phyloP scores from a whole-genome alignment of 2,888 invertebrate genomes.

The Plemyria rubiginata region DNA sequence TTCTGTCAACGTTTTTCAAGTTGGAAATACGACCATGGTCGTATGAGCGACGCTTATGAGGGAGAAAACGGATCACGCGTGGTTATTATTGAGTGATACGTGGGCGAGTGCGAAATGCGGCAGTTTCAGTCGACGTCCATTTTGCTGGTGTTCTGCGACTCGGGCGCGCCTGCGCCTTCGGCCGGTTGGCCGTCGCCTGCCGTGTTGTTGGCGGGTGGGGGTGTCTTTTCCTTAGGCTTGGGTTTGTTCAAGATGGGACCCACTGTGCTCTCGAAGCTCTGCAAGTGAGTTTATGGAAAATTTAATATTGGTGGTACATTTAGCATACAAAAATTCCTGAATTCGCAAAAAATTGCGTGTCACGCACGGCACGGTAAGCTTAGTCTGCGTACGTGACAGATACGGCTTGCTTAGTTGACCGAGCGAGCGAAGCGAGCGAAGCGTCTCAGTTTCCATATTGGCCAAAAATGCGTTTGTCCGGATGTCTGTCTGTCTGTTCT shows the following conservation, averaged over 20 bases:
- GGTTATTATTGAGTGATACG: constrained; percentile 55
- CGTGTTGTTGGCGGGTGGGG: constrained; percentile 69
- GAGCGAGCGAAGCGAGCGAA: no score
- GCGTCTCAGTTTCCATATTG: no score
- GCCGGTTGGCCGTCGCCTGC: constrained; percentile 60
- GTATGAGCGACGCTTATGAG: not conserved
- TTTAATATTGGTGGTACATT: not conserved
- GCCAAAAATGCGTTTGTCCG: no score
- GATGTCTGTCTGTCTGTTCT: no score
- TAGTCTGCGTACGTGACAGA: no score
- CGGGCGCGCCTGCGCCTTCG: constrained; percentile 38
- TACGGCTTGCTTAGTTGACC: no score
- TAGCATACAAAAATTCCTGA: no score
- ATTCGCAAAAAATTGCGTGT: no score
- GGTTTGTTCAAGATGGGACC: constrained; percentile 95
- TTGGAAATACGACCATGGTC: not conserved
- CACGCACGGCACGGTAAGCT: no score
- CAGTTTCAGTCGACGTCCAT: constrained; percentile 79
- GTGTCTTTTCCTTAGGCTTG: constrained; percentile 90
- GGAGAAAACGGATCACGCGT: constrained; percentile 12
- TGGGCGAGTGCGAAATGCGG: constrained; percentile 29
- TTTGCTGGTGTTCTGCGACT: constrained; percentile 58
- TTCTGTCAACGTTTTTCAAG: not conserved
- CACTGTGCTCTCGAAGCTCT: constrained; percentile 86
- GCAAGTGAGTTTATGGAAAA: constrained; percentile 49